Conservation (phyloP, 2,888 invertebrate species). For the Hylaea fasciaria region DNA sequence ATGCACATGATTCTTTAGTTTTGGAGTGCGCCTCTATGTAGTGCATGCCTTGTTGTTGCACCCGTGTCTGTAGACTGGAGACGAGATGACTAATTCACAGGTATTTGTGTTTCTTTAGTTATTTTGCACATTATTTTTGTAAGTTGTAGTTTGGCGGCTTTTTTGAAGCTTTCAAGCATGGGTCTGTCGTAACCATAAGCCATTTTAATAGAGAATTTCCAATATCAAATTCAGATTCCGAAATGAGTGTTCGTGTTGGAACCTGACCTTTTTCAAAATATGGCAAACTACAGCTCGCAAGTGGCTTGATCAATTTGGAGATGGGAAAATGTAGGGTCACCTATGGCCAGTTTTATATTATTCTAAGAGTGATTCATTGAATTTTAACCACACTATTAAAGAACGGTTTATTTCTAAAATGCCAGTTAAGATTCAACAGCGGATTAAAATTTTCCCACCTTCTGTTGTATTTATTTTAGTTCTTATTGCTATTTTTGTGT, state of each 20-base stretch:
- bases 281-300: conserved; percentile 28
- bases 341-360: neutral
- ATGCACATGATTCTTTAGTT: conserved; percentile 78
- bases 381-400: neutral
- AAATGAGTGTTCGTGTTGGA: too few species aligned
- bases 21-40: conserved; percentile 76
- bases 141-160: conserved; percentile 41
- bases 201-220: too few species aligned
- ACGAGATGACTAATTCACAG: conserved; percentile 87
- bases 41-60: conserved; percentile 80
- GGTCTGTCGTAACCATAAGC: neutral
- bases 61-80: conserved; percentile 68
- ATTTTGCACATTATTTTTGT: conserved; percentile 59
- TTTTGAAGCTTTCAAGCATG: conserved; percentile 28
- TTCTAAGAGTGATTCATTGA: neutral
- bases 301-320: conserved; percentile 13
- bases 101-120: conserved; percentile 70
- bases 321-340: conserved; percentile 18
- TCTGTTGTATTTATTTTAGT: neutral
- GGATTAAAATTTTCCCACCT: conserved; percentile 11
- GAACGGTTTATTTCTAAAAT: neutral
- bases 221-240: neutral
- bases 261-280: neutral
- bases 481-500: neutral
- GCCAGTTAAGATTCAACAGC: neutral